Base-by-base conservation (phyloP, 2,888 invertebrate species). In the Smittia aterrima region DNA sequence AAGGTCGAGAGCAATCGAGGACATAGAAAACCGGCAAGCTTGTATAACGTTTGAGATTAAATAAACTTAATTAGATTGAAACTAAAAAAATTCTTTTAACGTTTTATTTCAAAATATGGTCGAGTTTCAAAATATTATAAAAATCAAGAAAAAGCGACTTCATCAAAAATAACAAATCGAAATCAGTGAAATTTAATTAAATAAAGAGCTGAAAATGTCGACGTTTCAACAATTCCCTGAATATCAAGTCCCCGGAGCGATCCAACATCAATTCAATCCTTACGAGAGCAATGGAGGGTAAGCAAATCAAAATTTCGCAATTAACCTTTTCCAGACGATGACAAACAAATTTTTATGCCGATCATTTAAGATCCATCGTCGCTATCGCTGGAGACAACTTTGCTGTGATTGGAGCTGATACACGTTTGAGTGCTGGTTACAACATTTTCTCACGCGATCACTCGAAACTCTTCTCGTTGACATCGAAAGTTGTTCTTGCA, bases 331-430 rank as follows among this genome's bases (percentile, higher is more conserved):
- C n/a, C 11, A 18, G 11, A 74, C 53, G 66, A 64, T 64, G 47
- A 71, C 27, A 71, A 18, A 1, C 54, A 67, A 47, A 16, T 9
- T 22, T 41, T 58, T 6, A 13, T 47, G 47, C 47, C 47, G n/a
- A 47, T 47, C 38, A 24, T 76, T 85, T 74, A 79, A 98, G 98
- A 79, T 96, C 96, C 80, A 89, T 96, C 74, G 92, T 98, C 67
- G 98, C 98, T 24, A 92, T 99, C 78, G 95, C 95, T 80, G 99
- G 99, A 24, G 92, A 95, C 58, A 95, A 98, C 82, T 99, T 92
- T 82, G 95, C 92, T 18, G 89, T 99, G 24, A 92, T 99, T 80
- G 99, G 95, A 3, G 95, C 96, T 0, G 99, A 99, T 81, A 96
- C 95, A 0, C 91, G 98, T 77, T 87, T 98, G 54, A 95, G 93